Percentiles rank a stretch among this genome's conserved stretches.
Conservation (phyloP, 2,888 invertebrate genomes). For the Coleophora flavipennella region DNA sequence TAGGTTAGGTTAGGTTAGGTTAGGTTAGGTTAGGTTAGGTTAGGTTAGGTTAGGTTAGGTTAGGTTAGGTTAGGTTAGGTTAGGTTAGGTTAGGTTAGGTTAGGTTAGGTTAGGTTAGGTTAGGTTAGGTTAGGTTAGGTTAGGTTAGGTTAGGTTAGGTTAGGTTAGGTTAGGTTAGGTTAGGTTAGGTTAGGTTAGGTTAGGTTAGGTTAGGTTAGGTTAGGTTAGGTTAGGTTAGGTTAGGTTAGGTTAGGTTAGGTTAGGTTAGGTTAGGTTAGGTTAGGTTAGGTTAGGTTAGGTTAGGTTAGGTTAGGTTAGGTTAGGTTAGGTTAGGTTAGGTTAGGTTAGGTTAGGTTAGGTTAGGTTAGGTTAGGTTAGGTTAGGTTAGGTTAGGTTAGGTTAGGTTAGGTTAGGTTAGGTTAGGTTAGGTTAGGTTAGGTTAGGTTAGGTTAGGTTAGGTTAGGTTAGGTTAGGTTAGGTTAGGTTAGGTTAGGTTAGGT, state of each 20-base stretch:
- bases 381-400: conserved; percentile 13
- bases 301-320: conserved; percentile 18
- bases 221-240: conserved; percentile 17
- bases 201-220: conserved; percentile 15
- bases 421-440: conserved; percentile 12
- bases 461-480: conserved; percentile 15
- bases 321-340: conserved; percentile 19
- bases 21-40: background rate
- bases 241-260: conserved; percentile 15
- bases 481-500: conserved; percentile 18
- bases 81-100: conserved; percentile 8
- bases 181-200: conserved; percentile 20
- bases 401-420: conserved; percentile 16
- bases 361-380: conserved; percentile 13
- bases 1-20: conserved; percentile 4
- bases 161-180: conserved; percentile 19
- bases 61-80: too few relatives aligned
- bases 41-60: too few relatives aligned
- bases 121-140: conserved; percentile 15
- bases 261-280: conserved; percentile 20
- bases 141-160: conserved; percentile 17
- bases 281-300: conserved; percentile 18
- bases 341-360: conserved; percentile 18
- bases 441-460: conserved; percentile 13
- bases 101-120: conserved; percentile 12